Conservation (phyloP, 2,888 invertebrate species). For the Cancer borealis region DNA sequence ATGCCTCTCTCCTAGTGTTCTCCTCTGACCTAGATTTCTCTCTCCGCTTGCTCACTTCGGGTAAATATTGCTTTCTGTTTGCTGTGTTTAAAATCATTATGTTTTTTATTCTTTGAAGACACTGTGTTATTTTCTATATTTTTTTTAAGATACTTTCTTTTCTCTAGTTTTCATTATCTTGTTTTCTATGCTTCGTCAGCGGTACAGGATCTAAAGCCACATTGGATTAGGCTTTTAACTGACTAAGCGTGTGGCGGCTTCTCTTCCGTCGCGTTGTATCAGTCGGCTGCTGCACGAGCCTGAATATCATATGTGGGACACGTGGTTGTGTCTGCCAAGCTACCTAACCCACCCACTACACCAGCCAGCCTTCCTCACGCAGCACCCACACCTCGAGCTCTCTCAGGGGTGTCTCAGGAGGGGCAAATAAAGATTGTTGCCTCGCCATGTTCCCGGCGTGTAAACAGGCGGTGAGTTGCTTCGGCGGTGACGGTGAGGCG, state of each 20-base stretch:
- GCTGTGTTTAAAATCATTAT: neutral
- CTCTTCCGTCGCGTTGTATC: neutral
- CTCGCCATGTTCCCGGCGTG: neutral
- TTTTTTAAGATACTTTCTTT: neutral
- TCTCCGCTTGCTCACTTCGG: neutral
- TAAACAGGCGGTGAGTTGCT: slow-evolving; percentile 22
- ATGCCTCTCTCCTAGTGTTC: neutral
- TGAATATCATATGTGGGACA: slow-evolving; percentile 5
- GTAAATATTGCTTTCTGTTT: neutral
- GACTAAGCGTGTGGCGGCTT: neutral
- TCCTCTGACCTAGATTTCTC: neutral
- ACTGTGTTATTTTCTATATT: neutral
- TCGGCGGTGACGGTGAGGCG: slow-evolving; percentile 22
- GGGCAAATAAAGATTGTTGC: slow-evolving; percentile 1
- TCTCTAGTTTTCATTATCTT: neutral
- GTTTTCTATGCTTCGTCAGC: no score
- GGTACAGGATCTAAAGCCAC: neutral
- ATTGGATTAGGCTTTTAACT: neutral
- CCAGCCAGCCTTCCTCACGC: neutral
- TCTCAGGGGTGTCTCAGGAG: neutral
- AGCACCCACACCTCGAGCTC: neutral
- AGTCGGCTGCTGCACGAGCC: neutral
- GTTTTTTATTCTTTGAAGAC: neutral
- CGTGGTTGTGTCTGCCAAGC: neutral
- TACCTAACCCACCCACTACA: neutral